These are phyloP conservation scores for Euphydryas editha DNA, from an alignment of 2,888 invertebrate species.

Conservation along the genomic window DNA sequence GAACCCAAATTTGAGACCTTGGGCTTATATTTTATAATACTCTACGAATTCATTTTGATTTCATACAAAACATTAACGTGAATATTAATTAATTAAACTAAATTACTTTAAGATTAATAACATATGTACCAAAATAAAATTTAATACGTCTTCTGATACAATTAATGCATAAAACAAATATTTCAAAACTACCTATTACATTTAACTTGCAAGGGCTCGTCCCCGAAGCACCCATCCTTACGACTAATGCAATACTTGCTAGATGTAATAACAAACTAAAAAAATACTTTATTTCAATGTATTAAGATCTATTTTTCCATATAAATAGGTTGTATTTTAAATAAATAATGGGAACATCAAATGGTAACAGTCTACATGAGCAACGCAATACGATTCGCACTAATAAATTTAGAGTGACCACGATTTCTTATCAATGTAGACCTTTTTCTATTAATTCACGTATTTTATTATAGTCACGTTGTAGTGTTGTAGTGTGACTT, in stretches of 20 bases:
- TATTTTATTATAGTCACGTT: background rate
- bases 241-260: constrained; percentile 19
- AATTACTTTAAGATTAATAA: no score
- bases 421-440: constrained; percentile 6
- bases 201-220: constrained; percentile 27
- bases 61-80: no score
- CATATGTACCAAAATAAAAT: no score
- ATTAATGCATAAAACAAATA: constrained; percentile 19
- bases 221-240: constrained; percentile 34
- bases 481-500: background rate
- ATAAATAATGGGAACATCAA: constrained; percentile 34
- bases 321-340: background rate
- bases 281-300: constrained; percentile 16
- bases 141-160: background rate
- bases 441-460: background rate
- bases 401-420: constrained; percentile 36
- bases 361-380: constrained; percentile 29
- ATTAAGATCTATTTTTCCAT: constrained; percentile 15
- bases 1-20: no score
- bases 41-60: no score
- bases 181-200: constrained; percentile 25
- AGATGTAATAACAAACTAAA: constrained; percentile 8
- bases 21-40: no score
- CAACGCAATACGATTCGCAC: constrained; percentile 42
- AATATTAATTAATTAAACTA: no score